A percentile compares a stretch with the other conserved stretches of the same genome.
Conservation (phyloP, 2,888 invertebrate genomes). For the Ctenicera cuprea region DNA sequence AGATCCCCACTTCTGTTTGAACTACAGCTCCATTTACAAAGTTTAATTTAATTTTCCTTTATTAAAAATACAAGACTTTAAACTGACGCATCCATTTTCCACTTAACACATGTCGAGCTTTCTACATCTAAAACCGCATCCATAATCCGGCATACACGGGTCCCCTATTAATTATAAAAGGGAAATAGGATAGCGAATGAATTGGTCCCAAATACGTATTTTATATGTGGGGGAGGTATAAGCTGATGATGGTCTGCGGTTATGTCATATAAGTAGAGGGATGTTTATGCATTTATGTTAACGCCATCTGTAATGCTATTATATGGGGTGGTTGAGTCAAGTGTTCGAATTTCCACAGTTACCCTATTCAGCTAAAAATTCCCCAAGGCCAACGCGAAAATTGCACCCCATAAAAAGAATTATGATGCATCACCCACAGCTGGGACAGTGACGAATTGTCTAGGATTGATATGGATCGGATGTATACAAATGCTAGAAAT, state of each 20-base stretch:
- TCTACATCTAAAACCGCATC: conserved; percentile 14
- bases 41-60: conserved; percentile 8
- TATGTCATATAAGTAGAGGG: conserved; percentile 30
- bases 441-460: background rate
- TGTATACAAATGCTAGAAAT: too few relatives aligned
- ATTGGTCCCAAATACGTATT: conserved; percentile 33
- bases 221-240: conserved; percentile 34
- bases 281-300: conserved; percentile 47
- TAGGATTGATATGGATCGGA: background rate
- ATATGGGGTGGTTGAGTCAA: conserved; percentile 48
- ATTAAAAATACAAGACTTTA: conserved; percentile 10
- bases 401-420: conserved; percentile 1
- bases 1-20: too few relatives aligned
- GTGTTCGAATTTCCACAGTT: conserved; percentile 49
- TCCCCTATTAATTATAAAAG: conserved; percentile 46
- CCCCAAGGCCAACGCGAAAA: conserved; percentile 27
- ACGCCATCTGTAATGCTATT: conserved; percentile 49
- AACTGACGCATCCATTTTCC: conserved; percentile 27
- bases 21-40: background rate
- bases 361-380: conserved; percentile 34
- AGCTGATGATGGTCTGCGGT: conserved; percentile 28
- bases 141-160: conserved; percentile 2
- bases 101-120: conserved; percentile 43
- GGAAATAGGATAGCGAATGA: conserved; percentile 33
- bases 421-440: conserved; percentile 13